Percentiles rank a stretch among this genome's conserved stretches.
Evolutionary conservation across 2,888 invertebrate genomes (phyloP).

Genomic region (Eristalis intricaria): DNA sequence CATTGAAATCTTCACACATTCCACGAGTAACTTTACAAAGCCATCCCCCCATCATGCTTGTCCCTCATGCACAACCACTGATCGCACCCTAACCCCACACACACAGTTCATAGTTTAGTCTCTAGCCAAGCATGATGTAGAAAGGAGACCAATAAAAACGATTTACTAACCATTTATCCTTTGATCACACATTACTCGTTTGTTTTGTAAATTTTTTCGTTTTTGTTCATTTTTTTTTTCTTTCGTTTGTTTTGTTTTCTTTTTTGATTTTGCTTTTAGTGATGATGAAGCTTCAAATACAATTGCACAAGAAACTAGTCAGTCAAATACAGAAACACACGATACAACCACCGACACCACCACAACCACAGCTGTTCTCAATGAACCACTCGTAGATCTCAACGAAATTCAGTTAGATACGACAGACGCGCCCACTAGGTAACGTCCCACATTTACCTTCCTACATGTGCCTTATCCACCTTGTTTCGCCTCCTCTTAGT

Average conservation of each 20-base stretch:
- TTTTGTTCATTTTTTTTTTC: slow-evolving; percentile 60
- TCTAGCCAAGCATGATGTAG: neutral
- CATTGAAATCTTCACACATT: too few species aligned
- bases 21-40: too few species aligned
- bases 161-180: slow-evolving; percentile 3
- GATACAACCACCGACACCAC: slow-evolving; percentile 72
- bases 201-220: slow-evolving; percentile 21
- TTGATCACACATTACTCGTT: slow-evolving; percentile 5
- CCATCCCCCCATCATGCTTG: too few species aligned
- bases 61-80: too few species aligned
- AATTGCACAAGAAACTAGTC: slow-evolving; percentile 74
- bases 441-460: slow-evolving; percentile 66
- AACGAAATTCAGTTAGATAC: slow-evolving; percentile 78
- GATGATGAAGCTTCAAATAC: slow-evolving; percentile 77
- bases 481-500: neutral
- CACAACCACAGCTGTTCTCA: slow-evolving; percentile 76
- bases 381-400: slow-evolving; percentile 75
- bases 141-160: neutral
- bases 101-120: neutral
- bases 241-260: slow-evolving; percentile 67
- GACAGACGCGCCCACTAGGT: slow-evolving; percentile 78
- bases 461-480: neutral
- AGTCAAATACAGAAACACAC: slow-evolving; percentile 77
- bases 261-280: slow-evolving; percentile 75
- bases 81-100: too few species aligned